phyloP scores from a whole-genome alignment of 2,888 invertebrate species.

The Orthonevra nobilis region DNA sequence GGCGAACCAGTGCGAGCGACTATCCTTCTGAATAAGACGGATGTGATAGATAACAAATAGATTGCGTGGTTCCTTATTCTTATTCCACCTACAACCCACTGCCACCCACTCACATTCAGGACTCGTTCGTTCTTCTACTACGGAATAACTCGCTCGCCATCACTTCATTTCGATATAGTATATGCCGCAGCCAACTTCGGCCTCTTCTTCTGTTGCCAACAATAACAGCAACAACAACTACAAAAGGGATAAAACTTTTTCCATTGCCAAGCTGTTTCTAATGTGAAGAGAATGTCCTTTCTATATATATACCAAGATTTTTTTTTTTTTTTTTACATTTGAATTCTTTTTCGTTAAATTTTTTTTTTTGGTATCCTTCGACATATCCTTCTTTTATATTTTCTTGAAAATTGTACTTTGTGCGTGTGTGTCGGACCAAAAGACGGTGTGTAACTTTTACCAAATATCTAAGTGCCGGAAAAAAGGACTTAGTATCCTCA shows the following conservation, averaged over 20 bases:
- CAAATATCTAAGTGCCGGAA: conserved; percentile 69
- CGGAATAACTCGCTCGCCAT: no score
- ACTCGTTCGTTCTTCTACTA: no score
- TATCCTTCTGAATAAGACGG: conserved; percentile 71
- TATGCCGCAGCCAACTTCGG: conserved; percentile 38
- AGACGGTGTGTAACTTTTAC: conserved; percentile 48
- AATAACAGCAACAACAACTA: conserved; percentile 32
- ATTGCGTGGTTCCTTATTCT: conserved; percentile 72
- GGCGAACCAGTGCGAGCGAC: conserved; percentile 51
- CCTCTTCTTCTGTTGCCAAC: no score
- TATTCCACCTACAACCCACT: conserved; percentile 64
- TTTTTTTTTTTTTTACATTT: conserved; percentile 34
- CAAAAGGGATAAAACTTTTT: conserved; percentile 65
- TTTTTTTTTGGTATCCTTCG: conserved; percentile 2
- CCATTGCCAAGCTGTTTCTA: conserved; percentile 68
- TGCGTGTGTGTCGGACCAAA: conserved; percentile 28
- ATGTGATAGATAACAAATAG: conserved; percentile 73
- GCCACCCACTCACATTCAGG: not conserved
- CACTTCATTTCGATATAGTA: conserved; percentile 56
- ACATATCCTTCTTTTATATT: conserved; percentile 4
- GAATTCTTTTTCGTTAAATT: not conserved
- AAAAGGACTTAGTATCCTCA: conserved; percentile 52
- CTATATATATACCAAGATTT: conserved; percentile 54
- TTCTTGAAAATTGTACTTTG: conserved; percentile 39
- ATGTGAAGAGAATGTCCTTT: conserved; percentile 67